Evolutionary conservation across 2,888 invertebrate genomes (phyloP), one percentile per base, ranked within the genome.

Genomic region (Himalopsyche kuldschensis): DNA sequence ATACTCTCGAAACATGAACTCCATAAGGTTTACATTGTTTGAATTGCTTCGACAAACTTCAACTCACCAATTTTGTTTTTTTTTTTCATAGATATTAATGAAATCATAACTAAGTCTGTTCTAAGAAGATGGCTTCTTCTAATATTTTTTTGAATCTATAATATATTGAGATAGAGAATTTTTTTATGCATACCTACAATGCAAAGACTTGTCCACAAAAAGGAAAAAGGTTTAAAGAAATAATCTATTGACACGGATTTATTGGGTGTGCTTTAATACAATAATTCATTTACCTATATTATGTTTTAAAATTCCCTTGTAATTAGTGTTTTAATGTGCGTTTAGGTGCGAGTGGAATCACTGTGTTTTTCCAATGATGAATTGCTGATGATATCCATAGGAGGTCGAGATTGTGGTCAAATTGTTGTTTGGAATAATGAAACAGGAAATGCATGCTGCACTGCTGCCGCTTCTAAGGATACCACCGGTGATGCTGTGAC

Each of bases 361-460:
- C 91, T 98, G n/a, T 93, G 94, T 8, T 98, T 98, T 89, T 95
- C 97, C 0, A 92, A 94, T 4, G 94, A 96, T 89, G 97, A 96
- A 87, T 93, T 94, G 80, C 97, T 95, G 89, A 91, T 98, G 87
- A 93, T 97, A 47, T 96, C 97, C 0, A 92, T 98, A 55, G 98
- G 98, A 0, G 98, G 98, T 0, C 93, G 95, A 84, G 98, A 98
- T 89, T 98, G 98, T 89, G 97, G 97, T 47, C 95, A 95, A 86
- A 93, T 98, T 48, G 95, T 97, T 75, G 94, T 98, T 1, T 98
- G 96, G 94, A 95, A 97, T 89, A 93, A 97, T 86, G 90, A 91
- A 48, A 92, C 92, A 0, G 92, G 90, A 30, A 89, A 91, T 0
- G 94, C 95, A 46, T 94, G 95, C 85, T 95, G 95, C 86, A 93